Evolutionary conservation across 2,113 vertebrate species (phyloP), one percentile per base, ranked within the genome.

Genomic region (Ondatra zibethicus): DNA sequence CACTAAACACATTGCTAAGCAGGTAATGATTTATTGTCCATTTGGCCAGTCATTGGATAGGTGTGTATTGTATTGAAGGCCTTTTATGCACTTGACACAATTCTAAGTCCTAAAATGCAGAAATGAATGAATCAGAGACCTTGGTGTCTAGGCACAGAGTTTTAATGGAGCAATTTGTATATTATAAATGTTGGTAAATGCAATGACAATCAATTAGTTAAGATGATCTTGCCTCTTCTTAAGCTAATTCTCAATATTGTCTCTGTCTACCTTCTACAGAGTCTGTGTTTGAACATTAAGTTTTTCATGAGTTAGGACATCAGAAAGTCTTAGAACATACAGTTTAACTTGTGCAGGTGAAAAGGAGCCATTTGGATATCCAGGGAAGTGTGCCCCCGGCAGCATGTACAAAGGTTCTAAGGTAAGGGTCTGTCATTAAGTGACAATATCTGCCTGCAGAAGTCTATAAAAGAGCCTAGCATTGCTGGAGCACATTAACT

Each of bases 111-210:
- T 73, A 61, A 94, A 50, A 65, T 47, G 94, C 31, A 93, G 23
- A 10, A 65, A 17, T 76, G 61, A 80, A 65, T 25, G 75, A 88
- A 89, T 63, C n/a, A 88, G 72, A 88, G 27, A 39, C 5, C 25
- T 29, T 88, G 33, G 31, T 93, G n/a, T 94, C 12, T 11, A 94
- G 88, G 6, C 25, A 19, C 87, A 88, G 50, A 27, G 17, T 63
- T 94, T 88, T 95, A 88, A 55, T 91, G 63, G 42, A 95, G 52
- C 97, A 89, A 27, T 76, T 68, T 42, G 88, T 42, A 75, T 45
- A 78, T 85, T 80, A 75, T 25, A 70, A 39, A 78, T 47, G 84
- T 36, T 92, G 76, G 87, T 68, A 77, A 89, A 68, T 82, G 14
- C 9, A 58, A 61, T 33, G 47, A 68, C 89, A 90, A 47, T 52